A percentile compares a stretch with the other conserved stretches of the same genome.
These are phyloP conservation scores for Diachrysia chrysitis DNA, from an alignment of 2,888 invertebrate species.

Conservation along the genomic window DNA sequence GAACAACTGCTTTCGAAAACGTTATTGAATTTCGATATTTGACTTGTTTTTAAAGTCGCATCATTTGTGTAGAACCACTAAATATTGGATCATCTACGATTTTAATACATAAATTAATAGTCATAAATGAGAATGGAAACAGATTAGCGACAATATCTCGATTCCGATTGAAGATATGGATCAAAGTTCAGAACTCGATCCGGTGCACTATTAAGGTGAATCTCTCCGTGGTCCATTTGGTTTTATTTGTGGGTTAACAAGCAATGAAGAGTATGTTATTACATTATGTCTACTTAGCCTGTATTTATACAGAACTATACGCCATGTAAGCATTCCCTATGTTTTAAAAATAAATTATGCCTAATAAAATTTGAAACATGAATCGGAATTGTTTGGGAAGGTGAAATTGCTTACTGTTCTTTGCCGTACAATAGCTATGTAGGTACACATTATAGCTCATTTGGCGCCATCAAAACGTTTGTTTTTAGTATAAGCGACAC, in stretches of 20 bases:
- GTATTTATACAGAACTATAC: neutral
- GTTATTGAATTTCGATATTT: neutral
- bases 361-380: constrained; percentile 6
- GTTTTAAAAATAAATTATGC: constrained; percentile 14
- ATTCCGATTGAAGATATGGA: constrained; percentile 1
- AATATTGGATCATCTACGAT: neutral
- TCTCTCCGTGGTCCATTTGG: neutral
- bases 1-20: neutral
- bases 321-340: neutral
- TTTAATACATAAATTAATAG: neutral
- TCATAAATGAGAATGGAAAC: constrained; percentile 4
- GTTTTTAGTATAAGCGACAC: constrained; percentile 61
- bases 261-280: neutral
- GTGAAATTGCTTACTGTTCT: constrained; percentile 33
- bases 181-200: constrained; percentile 4
- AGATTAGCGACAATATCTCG: constrained; percentile 1
- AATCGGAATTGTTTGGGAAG: constrained; percentile 47
- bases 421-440: constrained; percentile 36
- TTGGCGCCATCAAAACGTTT: constrained; percentile 59
- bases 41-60: no score
- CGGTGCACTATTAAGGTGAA: constrained; percentile 1
- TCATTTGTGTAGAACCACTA: no score
- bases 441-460: constrained; percentile 49
- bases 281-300: neutral
- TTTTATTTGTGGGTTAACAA: neutral